Conservation (phyloP, 2,888 invertebrate genomes). For the Tetheella fluctuosa region DNA sequence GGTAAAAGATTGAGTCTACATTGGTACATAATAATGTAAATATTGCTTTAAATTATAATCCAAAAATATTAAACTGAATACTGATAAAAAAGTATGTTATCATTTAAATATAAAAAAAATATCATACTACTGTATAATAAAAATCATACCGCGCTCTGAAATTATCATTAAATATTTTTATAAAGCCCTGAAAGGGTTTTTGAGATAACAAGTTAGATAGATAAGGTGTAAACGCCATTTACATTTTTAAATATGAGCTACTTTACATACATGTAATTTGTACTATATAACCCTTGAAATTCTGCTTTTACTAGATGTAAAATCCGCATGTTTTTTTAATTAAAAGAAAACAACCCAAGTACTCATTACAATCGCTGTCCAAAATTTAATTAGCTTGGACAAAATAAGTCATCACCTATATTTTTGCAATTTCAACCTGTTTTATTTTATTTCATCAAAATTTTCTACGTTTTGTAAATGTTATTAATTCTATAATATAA, state of each 20-base stretch:
- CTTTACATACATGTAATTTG: neutral
- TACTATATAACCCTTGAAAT: neutral
- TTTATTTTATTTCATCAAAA: neutral
- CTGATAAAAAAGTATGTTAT: too few species aligned
- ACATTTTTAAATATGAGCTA: neutral
- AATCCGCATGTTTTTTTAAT: neutral
- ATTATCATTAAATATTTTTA: neutral
- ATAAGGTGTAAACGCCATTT: neutral
- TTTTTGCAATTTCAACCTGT: neutral
- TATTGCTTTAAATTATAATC: too few species aligned
- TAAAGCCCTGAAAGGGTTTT: neutral
- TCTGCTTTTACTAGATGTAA: neutral
- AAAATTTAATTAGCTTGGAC: conserved; percentile 1
- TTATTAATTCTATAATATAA: neutral
- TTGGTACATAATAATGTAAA: too few species aligned
- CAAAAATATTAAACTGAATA: too few species aligned
- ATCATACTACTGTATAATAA: neutral
- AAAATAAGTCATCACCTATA: neutral
- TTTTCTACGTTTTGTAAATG: neutral
- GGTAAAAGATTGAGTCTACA: too few species aligned
- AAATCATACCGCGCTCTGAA: neutral
- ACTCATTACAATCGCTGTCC: neutral
- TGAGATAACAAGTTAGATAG: neutral
- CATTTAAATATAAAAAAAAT: neutral
- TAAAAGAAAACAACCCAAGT: neutral